A percentile compares a stretch with the other conserved stretches of the same genome.
Evolutionary conservation across 2,888 invertebrate species (phyloP).

Genomic region (Copidosoma aretas): DNA sequence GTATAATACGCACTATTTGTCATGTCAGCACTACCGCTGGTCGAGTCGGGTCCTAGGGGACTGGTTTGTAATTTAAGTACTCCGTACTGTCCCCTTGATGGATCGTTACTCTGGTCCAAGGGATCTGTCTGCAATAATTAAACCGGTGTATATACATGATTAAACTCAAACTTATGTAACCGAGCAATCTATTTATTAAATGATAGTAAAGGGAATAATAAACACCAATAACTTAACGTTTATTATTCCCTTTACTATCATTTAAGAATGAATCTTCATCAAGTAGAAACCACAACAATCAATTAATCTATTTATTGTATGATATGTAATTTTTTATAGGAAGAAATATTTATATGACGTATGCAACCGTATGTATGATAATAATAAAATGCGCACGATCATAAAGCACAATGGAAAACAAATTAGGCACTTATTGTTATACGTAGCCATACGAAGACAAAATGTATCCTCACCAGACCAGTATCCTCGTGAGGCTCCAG

Average conservation of each 20-base stretch:
- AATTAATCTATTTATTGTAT: too few relatives aligned
- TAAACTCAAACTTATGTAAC: too few relatives aligned
- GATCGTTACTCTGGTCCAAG: constrained; percentile 64
- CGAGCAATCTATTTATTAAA: too few relatives aligned
- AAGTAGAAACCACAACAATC: too few relatives aligned
- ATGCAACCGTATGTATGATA: too few relatives aligned
- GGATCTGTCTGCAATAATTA: constrained; percentile 70
- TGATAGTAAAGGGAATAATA: too few relatives aligned
- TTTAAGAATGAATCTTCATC: too few relatives aligned
- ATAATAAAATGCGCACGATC: too few relatives aligned
- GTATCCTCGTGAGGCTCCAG: constrained; percentile 86
- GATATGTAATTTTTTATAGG: too few relatives aligned
- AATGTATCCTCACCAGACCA: constrained; percentile 68
- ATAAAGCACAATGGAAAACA: constrained; percentile 15
- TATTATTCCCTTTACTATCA: too few relatives aligned
- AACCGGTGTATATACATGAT: neutral
- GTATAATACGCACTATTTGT: constrained; percentile 49
- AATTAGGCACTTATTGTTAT: too few relatives aligned
- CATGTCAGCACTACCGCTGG: constrained; percentile 50
- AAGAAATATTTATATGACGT: too few relatives aligned
- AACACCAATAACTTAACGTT: constrained; percentile 6
- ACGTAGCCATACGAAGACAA: neutral
- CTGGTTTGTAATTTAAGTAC: constrained; percentile 78
- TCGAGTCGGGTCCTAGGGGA: constrained; percentile 62
- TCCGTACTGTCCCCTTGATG: constrained; percentile 71